Percentiles rank a stretch among this genome's conserved stretches.
These are phyloP conservation scores for Syngnathus typhle DNA, from an alignment of 2,113 vertebrate species.

Conservation along the genomic window DNA sequence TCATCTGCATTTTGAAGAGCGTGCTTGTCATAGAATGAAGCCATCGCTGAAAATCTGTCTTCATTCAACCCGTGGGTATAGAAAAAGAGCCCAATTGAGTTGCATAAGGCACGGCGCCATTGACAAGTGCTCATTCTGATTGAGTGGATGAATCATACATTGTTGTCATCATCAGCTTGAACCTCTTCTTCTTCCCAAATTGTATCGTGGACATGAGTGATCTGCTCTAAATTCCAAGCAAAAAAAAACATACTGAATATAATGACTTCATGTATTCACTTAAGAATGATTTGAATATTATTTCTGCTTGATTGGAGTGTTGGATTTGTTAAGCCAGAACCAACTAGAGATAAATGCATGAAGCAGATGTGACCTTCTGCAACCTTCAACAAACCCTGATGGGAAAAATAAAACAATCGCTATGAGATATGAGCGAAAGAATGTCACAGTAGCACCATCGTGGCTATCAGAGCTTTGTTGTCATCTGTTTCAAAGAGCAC, in stretches of 20 bases:
- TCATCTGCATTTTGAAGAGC: constrained; percentile 24
- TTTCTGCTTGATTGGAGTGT: too few relatives aligned
- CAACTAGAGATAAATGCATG: too few relatives aligned
- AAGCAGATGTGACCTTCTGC: too few relatives aligned
- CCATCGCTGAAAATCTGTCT: constrained; percentile 12
- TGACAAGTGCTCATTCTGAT: constrained; percentile 53
- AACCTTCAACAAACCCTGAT: too few relatives aligned
- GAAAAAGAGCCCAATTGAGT: constrained; percentile 5
- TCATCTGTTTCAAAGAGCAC: too few relatives aligned
- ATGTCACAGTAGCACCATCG: too few relatives aligned
- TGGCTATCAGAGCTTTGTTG: too few relatives aligned
- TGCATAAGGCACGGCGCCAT: constrained; percentile 37
- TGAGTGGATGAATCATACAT: constrained; percentile 49
- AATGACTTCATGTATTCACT: neutral
- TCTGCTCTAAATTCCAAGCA: constrained; percentile 12
- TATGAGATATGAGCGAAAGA: too few relatives aligned
- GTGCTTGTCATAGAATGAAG: constrained; percentile 28
- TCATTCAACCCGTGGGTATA: constrained; percentile 25
- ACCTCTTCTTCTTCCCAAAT: constrained; percentile 35
- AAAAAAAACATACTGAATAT: constrained; percentile 23
- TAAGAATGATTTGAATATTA: too few relatives aligned
- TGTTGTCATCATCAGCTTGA: constrained; percentile 42
- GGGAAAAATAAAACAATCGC: too few relatives aligned
- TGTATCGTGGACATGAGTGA: constrained; percentile 30
- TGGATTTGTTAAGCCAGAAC: too few relatives aligned